Conservation (phyloP, 2,888 invertebrate species). For the Ectemnius cavifrons region DNA sequence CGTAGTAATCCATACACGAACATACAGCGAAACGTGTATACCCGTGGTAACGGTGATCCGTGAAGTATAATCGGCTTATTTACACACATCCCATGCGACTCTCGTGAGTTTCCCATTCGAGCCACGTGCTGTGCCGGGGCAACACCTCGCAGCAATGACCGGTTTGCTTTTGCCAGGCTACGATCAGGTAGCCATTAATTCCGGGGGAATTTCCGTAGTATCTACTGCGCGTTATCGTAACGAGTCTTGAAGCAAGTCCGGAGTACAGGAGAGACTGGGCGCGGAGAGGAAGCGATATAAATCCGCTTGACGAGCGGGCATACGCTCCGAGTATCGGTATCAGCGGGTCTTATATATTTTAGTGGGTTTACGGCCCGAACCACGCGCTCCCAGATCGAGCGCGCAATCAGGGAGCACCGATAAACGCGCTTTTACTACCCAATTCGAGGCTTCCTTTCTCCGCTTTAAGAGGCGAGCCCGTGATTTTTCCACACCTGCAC, state of each 20-base stretch:
- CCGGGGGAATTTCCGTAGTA: constrained; percentile 8
- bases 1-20: constrained; percentile 33
- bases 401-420: constrained; percentile 9
- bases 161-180: constrained; percentile 17
- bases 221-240: constrained; percentile 22
- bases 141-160: constrained; percentile 18
- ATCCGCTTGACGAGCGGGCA: constrained; percentile 9
- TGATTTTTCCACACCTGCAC: constrained; percentile 2
- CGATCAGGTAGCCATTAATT: constrained; percentile 33
- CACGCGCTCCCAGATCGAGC: neutral
- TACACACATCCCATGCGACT: constrained; percentile 32
- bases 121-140: constrained; percentile 40
- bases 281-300: constrained; percentile 12
- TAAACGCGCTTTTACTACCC: constrained; percentile 6
- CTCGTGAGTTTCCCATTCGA: constrained; percentile 47
- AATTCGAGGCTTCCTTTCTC: constrained; percentile 6
- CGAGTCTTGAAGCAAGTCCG: neutral
- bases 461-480: neutral
- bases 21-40: constrained; percentile 17
- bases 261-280: neutral
- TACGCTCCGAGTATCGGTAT: neutral
- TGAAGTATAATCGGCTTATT: constrained; percentile 60
- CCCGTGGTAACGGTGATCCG: constrained; percentile 26
- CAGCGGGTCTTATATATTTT: constrained; percentile 4
- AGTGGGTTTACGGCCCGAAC: constrained; percentile 1